phyloP scores from a whole-genome alignment of 2,888 invertebrate species.

The Kryphioiulus occultus region DNA sequence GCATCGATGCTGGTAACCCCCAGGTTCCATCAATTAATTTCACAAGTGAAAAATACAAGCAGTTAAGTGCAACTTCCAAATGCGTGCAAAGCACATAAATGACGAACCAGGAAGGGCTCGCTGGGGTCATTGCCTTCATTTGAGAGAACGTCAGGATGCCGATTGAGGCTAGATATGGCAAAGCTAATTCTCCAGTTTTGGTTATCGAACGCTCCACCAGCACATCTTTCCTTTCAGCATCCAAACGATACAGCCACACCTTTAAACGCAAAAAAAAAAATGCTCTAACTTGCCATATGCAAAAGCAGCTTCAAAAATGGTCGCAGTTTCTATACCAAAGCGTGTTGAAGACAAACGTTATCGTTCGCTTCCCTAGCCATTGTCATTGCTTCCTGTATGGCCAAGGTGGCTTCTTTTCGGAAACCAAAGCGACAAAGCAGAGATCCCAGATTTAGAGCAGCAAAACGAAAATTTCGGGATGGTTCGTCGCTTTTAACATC shows the following conservation, averaged over 20 bases:
- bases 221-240: slow-evolving; percentile 58
- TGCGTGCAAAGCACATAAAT: neutral
- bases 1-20: no score
- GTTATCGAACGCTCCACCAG: slow-evolving; percentile 74
- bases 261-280: slow-evolving; percentile 55
- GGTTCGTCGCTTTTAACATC: slow-evolving; percentile 61
- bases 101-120: slow-evolving; percentile 65
- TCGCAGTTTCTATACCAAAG: slow-evolving; percentile 67
- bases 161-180: slow-evolving; percentile 76
- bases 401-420: slow-evolving; percentile 76
- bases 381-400: slow-evolving; percentile 85
- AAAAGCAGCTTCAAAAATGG: neutral
- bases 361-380: slow-evolving; percentile 89
- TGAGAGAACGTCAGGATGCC: slow-evolving; percentile 80
- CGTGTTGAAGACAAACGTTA: slow-evolving; percentile 82
- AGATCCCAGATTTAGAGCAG: slow-evolving; percentile 88
- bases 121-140: slow-evolving; percentile 70
- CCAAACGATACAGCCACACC: slow-evolving; percentile 73
- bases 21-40: no score
- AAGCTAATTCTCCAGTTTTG: slow-evolving; percentile 73
- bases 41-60: neutral
- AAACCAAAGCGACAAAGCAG: slow-evolving; percentile 86
- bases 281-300: neutral
- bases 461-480: slow-evolving; percentile 78
- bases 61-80: neutral